Evolutionary conservation across 2,113 vertebrate species (phyloP).

Genomic region (Hippocampus comes): DNA sequence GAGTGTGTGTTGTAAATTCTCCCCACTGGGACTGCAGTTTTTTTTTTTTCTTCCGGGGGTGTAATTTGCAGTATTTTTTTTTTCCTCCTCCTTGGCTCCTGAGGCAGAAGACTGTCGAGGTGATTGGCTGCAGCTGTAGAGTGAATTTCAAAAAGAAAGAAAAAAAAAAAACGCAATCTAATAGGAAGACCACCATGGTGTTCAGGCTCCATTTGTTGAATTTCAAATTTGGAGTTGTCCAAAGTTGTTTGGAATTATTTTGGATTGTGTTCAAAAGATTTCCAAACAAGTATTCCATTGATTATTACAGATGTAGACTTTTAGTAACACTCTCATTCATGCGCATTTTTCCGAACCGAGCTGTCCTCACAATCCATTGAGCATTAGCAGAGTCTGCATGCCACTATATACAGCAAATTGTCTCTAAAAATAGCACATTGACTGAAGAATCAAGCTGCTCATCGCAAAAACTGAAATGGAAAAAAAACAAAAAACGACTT

Average conservation of each 20-base stretch:
- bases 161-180: constrained; percentile 28
- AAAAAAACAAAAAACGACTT: no score
- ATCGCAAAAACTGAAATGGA: background rate
- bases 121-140: constrained; percentile 26
- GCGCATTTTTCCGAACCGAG: no score
- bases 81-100: constrained; percentile 27
- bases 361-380: no score
- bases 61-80: constrained; percentile 18
- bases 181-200: constrained; percentile 8
- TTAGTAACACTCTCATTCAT: background rate
- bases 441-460: constrained; percentile 37
- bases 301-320: no score
- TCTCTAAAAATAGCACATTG: background rate
- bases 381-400: no score
- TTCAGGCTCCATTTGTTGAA: constrained; percentile 9
- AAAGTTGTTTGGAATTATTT: constrained; percentile 23
- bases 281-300: background rate
- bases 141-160: constrained; percentile 20
- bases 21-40: constrained; percentile 34
- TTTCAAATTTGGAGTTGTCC: constrained; percentile 24
- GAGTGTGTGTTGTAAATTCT: constrained; percentile 50
- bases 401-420: background rate
- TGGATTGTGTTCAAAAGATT: constrained; percentile 26
- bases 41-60: constrained; percentile 44
- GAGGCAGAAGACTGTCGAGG: constrained; percentile 16